Evolutionary conservation across 2,797 vertebrate species (phyloP), one percentile per base, ranked within the genome.

Genomic region (Megaceryle alcyon): DNA sequence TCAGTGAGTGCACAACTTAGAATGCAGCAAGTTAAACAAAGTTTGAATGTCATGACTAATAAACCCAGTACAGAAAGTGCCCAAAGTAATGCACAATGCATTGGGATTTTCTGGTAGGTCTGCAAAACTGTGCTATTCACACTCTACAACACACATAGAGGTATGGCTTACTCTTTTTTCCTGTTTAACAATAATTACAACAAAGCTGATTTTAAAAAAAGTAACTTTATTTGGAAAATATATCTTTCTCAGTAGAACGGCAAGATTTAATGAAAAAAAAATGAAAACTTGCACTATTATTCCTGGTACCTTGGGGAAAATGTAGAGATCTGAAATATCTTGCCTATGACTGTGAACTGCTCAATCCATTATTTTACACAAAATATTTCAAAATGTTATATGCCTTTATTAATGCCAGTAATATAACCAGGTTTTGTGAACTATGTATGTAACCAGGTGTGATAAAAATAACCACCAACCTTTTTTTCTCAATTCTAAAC

Each of bases 351-450:
- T 59, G 8, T n/a, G 54, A 95, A 72, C 28, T 92, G 51, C 28
- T 91, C 76, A 79, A 65, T 44, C 33, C 26, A 51, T 84, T 90
- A 44, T 81, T 93, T 88, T 54, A 81, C 14, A 73, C 29, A 84
- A 93, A 94, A 86, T 41, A 88, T 72, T 91, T 94, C 43, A 83
- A 63, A 92, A 82, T 66, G 9, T 75, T 72, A 28, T 28, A 65
- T 0, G 0, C 12, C 19, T 68, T 75, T 63, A 92, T 56, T 79
- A 76, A 70, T 44, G 31, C 20, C 23, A 85, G 53, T 75, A 91
- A 71, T 43, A 56, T 14, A 84, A 82, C 7, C 20, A 72, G 2
- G 1, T 86, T 84, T 86, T 65, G 18, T 78, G 57, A 81, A 76
- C 29, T 59, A 48, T 44, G 51, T 11, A 71, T 68, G 57, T 75